Conservation (phyloP, 2,113 vertebrate species). For the Collichthys lucidus region DNA sequence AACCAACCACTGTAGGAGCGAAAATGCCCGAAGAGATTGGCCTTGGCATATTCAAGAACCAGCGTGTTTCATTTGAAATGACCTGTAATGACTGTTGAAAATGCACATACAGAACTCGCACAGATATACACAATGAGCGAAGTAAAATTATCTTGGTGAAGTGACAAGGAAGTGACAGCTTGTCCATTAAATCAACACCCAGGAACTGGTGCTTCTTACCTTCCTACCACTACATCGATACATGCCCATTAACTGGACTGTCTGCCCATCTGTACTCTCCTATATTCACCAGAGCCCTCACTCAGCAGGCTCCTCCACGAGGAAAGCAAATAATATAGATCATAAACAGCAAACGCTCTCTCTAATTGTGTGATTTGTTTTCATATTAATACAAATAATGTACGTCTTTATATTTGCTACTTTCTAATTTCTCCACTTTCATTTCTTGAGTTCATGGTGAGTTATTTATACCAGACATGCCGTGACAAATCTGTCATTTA, state of each 20-base stretch:
- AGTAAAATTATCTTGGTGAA: slow-evolving; percentile 67
- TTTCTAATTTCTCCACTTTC: neutral
- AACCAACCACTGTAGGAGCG: neutral
- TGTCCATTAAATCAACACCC: slow-evolving; percentile 72
- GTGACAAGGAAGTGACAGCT: slow-evolving; percentile 70
- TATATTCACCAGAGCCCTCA: slow-evolving; percentile 45
- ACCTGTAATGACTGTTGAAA: slow-evolving; percentile 16
- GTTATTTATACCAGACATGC: slow-evolving; percentile 45
- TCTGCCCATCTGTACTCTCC: slow-evolving; percentile 53
- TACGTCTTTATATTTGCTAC: neutral
- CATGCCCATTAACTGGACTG: slow-evolving; percentile 69
- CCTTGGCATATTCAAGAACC: slow-evolving; percentile 31
- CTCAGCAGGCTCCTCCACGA: slow-evolving; percentile 37
- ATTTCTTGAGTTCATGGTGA: slow-evolving; percentile 18
- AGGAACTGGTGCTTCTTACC: slow-evolving; percentile 50
- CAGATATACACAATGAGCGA: slow-evolving; percentile 40
- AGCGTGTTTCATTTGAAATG: slow-evolving; percentile 27
- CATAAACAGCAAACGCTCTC: slow-evolving; percentile 1
- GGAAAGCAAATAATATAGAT: slow-evolving; percentile 22
- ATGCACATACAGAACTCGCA: slow-evolving; percentile 27
- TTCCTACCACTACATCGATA: slow-evolving; percentile 46
- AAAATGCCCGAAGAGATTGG: slow-evolving; percentile 27
- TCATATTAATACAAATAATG: slow-evolving; percentile 3
- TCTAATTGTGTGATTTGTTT: slow-evolving; percentile 13
- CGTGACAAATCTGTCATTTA: slow-evolving; percentile 42